phyloP scores from a whole-genome alignment of 2,797 vertebrate genomes.

The Sylvia borin region DNA sequence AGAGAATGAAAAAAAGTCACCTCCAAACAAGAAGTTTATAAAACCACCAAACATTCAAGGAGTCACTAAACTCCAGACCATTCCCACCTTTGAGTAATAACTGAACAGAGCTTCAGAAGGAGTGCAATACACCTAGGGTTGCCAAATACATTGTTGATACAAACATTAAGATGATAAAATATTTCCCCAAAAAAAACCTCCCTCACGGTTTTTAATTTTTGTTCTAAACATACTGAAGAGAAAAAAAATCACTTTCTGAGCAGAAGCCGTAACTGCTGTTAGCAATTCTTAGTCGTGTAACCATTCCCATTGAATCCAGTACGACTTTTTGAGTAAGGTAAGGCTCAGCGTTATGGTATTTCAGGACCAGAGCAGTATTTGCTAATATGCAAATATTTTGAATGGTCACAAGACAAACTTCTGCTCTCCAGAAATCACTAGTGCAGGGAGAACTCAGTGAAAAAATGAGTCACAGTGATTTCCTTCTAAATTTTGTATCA shows the following conservation, averaged over 20 bases:
- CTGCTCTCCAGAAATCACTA: neutral
- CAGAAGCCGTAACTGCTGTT: neutral
- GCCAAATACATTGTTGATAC: neutral
- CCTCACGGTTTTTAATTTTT: neutral
- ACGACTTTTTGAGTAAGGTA: neutral
- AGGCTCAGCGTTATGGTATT: neutral
- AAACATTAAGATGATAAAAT: neutral
- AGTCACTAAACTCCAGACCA: neutral
- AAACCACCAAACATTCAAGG: neutral
- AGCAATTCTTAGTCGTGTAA: neutral
- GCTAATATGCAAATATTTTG: neutral
- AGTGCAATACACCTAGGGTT: neutral
- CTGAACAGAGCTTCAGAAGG: neutral
- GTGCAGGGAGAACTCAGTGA: neutral
- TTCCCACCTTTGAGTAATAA: conserved; percentile 7
- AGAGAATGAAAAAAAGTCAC: neutral
- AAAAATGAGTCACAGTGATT: fast-evolving
- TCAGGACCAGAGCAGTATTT: neutral
- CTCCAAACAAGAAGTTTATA: conserved; percentile 1
- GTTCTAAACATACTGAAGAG: neutral
- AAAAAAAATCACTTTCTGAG: neutral
- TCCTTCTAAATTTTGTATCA: neutral
- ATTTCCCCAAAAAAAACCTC: neutral
- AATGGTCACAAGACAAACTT: neutral
- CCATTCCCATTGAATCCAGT: neutral